Evolutionary conservation across 64 coral and sea anemone species (phyloP).

Genomic region (Montipora efflorescens): DNA sequence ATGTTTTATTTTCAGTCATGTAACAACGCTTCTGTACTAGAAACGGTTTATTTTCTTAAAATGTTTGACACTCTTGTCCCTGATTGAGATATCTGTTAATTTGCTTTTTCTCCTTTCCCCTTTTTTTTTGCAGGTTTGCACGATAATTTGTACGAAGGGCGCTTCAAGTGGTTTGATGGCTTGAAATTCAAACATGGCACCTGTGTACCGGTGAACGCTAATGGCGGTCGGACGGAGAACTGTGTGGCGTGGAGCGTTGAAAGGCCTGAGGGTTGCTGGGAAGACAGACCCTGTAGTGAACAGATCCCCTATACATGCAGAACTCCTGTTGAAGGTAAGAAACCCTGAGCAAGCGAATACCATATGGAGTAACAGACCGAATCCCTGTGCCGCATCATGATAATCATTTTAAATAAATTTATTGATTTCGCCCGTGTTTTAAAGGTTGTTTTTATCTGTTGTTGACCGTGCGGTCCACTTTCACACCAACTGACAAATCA

Average conservation of each 20-base stretch:
- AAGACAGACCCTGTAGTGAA: conserved; percentile 77
- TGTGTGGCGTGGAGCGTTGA: conserved; percentile 89
- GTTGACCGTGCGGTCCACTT: too few species aligned
- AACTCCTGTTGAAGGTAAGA: conserved; percentile 87
- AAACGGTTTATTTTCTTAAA: too few species aligned
- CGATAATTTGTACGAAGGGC: conserved; percentile 75
- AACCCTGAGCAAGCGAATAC: not conserved
- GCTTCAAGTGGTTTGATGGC: conserved; percentile 85
- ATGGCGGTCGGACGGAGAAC: conserved; percentile 79
- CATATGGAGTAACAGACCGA: too few species aligned
- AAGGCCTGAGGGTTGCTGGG: conserved; percentile 88
- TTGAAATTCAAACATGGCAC: conserved; percentile 56
- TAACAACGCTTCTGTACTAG: too few species aligned
- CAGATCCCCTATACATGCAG: conserved; percentile 83
- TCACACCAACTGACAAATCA: too few species aligned
- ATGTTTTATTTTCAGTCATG: too few species aligned
- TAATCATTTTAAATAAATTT: too few species aligned
- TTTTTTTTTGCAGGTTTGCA: conserved; percentile 53
- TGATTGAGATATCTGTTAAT: not conserved
- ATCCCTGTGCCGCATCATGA: too few species aligned
- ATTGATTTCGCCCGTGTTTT: too few species aligned
- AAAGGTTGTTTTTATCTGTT: too few species aligned
- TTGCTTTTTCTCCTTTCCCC: not conserved
- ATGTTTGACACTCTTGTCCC: too few species aligned
- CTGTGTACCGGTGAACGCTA: conserved; percentile 79